Percentiles rank a stretch among this genome's conserved stretches.
phyloP scores from a whole-genome alignment of 2,888 invertebrate genomes.

The Phortica okadai region DNA sequence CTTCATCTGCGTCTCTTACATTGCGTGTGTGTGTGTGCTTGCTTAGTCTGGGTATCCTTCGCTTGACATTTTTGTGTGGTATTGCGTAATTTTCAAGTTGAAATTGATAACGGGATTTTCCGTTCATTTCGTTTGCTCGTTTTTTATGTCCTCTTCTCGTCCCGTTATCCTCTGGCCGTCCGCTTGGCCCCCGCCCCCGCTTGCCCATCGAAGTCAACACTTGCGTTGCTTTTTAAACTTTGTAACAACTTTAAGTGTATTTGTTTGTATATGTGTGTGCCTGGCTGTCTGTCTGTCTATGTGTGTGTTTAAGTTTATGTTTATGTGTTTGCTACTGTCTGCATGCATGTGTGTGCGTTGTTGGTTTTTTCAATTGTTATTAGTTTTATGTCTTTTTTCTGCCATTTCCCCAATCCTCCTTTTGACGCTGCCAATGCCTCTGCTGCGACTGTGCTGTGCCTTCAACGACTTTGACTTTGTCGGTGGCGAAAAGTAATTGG shows the following conservation, averaged over 20 bases:
- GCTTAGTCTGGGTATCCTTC: conserved; percentile 9
- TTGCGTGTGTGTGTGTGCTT: conserved; percentile 4
- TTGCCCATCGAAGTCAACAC: not conserved
- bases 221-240: conserved; percentile 33
- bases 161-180: not conserved
- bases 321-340: conserved; percentile 23
- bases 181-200: not conserved
- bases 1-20: too few relatives aligned
- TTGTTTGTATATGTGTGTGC: conserved; percentile 33
- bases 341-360: conserved; percentile 35
- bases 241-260: conserved; percentile 33
- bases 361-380: conserved; percentile 56
- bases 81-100: conserved; percentile 46
- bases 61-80: conserved; percentile 28
- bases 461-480: not conserved
- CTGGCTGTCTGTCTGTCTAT: conserved; percentile 29
- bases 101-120: conserved; percentile 46
- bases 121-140: conserved; percentile 20
- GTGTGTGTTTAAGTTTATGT: conserved; percentile 31
- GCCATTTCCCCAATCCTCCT: conserved; percentile 33
- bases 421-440: not conserved
- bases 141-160: not conserved
- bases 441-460: not conserved
- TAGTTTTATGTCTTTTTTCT: conserved; percentile 55
- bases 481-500: conserved; percentile 37